A percentile compares a stretch with the other conserved stretches of the same genome.
phyloP scores from a whole-genome alignment of 2,797 vertebrate genomes.

The Pseudochromis fuscus region DNA sequence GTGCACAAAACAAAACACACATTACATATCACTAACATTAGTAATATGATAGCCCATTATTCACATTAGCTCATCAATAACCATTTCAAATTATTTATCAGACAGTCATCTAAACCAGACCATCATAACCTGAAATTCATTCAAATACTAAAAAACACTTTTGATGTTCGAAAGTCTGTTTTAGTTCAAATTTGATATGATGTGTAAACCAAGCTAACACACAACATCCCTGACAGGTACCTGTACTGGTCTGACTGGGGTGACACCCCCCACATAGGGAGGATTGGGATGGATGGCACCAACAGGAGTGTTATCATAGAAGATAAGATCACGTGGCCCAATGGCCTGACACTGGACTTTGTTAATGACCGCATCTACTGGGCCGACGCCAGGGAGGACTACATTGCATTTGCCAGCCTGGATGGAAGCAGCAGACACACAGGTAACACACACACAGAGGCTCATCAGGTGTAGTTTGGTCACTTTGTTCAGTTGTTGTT shows the following conservation, averaged over 20 bases:
- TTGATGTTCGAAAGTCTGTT: too few species aligned
- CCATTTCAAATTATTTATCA: too few species aligned
- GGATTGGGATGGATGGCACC: constrained; percentile 96
- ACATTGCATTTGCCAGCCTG: constrained; percentile 96
- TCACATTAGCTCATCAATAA: too few species aligned
- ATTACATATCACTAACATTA: too few species aligned
- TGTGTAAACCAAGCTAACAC: background rate
- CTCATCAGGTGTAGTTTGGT: background rate
- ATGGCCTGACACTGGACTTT: constrained; percentile 95
- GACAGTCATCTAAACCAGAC: too few species aligned
- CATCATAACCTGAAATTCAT: too few species aligned
- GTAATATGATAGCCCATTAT: too few species aligned
- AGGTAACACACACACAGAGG: constrained; percentile 79
- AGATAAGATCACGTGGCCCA: constrained; percentile 98
- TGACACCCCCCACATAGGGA: constrained; percentile 95
- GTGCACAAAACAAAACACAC: too few species aligned
- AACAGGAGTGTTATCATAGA: constrained; percentile 93
- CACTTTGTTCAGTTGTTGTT: background rate
- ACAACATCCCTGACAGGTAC: constrained; percentile 83
- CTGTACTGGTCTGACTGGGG: constrained; percentile 99
- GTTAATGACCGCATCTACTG: constrained; percentile 97
- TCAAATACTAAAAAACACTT: too few species aligned
- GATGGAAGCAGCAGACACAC: constrained; percentile 94
- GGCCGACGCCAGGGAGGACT: constrained; percentile 97
- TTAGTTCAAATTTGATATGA: background rate